Percentiles rank a stretch among this genome's conserved stretches.
These are phyloP conservation scores for Dione vanillae DNA, from an alignment of 2,888 invertebrate species.

Conservation along the genomic window DNA sequence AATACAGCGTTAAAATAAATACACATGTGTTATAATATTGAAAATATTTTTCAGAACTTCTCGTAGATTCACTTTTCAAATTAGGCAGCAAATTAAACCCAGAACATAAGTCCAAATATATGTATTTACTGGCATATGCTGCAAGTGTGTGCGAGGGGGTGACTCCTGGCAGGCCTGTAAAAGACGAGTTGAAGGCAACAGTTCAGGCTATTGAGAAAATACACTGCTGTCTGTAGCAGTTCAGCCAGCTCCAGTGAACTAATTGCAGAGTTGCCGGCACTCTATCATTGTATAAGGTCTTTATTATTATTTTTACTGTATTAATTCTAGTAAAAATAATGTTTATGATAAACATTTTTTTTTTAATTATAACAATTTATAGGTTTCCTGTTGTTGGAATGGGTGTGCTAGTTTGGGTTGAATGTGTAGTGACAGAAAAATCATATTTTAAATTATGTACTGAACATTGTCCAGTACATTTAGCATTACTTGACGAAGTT, in stretches of 20 bases:
- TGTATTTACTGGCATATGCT: constrained; percentile 96
- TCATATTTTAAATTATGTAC: constrained; percentile 98
- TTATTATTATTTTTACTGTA: constrained; percentile 22
- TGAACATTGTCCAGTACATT: constrained; percentile 97
- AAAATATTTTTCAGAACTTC: constrained; percentile 84
- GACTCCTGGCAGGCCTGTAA: constrained; percentile 88
- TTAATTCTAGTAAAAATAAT: neutral
- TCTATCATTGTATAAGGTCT: constrained; percentile 95
- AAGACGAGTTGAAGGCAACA: constrained; percentile 96
- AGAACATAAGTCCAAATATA: constrained; percentile 98
- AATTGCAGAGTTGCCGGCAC: constrained; percentile 94
- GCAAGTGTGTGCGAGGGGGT: constrained; percentile 94
- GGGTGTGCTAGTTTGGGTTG: constrained; percentile 97
- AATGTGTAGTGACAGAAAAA: constrained; percentile 96
- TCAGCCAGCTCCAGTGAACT: constrained; percentile 97
- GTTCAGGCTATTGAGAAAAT: constrained; percentile 97
- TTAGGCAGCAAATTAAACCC: constrained; percentile 97
- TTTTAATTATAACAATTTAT: constrained; percentile 45
- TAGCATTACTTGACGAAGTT: constrained; percentile 98
- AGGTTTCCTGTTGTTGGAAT: constrained; percentile 98
- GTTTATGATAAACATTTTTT: neutral
- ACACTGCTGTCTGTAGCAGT: constrained; percentile 92
- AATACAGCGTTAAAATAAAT: too few relatives aligned
- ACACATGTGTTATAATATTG: too few relatives aligned
- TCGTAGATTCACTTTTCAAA: constrained; percentile 97